Conservation (phyloP, 2,888 invertebrate genomes). For the Drosophila mettleri region DNA sequence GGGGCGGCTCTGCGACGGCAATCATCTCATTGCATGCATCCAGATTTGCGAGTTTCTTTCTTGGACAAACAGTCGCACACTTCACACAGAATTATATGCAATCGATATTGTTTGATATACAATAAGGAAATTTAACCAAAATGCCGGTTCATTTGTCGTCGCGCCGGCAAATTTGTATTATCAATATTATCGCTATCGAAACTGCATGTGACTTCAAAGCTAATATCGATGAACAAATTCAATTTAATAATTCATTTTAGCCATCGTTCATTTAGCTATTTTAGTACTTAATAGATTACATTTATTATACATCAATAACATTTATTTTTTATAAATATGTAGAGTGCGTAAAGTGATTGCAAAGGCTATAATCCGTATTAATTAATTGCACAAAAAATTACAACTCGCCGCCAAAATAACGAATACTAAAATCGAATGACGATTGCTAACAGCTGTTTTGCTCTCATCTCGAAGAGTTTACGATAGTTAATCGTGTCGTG, state of each 20-base stretch:
- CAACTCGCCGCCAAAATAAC: neutral
- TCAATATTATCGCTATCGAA: constrained; percentile 35
- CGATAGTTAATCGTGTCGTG: neutral
- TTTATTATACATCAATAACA: too few relatives aligned
- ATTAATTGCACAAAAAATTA: neutral
- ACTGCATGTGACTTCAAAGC: constrained; percentile 11
- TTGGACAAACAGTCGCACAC: constrained; percentile 34
- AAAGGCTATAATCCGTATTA: neutral
- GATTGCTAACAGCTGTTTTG: neutral
- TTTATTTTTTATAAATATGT: too few relatives aligned
- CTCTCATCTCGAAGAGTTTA: neutral
- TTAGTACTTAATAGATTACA: too few relatives aligned
- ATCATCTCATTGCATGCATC: constrained; percentile 93
- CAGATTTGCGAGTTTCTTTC: constrained; percentile 89
- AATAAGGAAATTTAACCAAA: constrained; percentile 13
- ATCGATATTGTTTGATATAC: neutral
- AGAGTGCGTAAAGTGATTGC: neutral
- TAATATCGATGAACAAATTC: neutral
- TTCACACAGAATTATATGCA: constrained; percentile 17
- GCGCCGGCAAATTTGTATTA: constrained; percentile 55
- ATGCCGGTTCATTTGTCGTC: constrained; percentile 46
- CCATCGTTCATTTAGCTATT: too few relatives aligned
- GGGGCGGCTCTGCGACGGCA: constrained; percentile 96
- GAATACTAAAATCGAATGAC: neutral
- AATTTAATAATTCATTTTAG: neutral